A percentile compares a stretch with the other conserved stretches of the same genome.
phyloP scores from a whole-genome alignment of 2,888 invertebrate genomes.

The Pardosa pseudoannulata region DNA sequence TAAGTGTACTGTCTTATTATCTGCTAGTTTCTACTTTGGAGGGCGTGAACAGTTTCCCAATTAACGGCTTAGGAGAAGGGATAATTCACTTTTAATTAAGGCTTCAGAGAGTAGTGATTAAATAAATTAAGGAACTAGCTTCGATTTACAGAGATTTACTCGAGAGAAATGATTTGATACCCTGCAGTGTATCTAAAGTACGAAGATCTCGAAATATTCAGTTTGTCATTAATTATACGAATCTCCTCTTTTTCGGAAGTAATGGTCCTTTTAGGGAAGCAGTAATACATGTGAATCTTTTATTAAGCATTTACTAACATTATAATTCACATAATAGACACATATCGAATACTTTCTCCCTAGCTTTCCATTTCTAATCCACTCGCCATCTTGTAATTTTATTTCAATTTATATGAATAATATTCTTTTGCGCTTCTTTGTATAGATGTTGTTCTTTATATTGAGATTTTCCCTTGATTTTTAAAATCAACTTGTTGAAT shows the following conservation, averaged over 20 bases:
- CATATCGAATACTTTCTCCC: no score
- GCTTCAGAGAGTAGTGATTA: slow-evolving; percentile 40
- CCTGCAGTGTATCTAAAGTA: no score
- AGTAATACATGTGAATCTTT: slow-evolving; percentile 49
- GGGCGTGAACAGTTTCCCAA: slow-evolving; percentile 31
- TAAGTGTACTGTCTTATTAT: slow-evolving; percentile 42
- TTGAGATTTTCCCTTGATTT: no score
- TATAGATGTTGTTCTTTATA: no score
- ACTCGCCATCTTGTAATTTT: no score
- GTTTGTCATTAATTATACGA: slow-evolving; percentile 37
- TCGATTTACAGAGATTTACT: slow-evolving; percentile 47
- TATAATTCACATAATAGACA: no score
- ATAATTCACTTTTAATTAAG: slow-evolving; percentile 50
- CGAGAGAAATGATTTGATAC: no score
- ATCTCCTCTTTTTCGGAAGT: slow-evolving; percentile 26
- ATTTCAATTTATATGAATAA: no score
- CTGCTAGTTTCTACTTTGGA: slow-evolving; percentile 28
- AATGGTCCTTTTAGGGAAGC: slow-evolving; percentile 40
- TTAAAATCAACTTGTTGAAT: no score
- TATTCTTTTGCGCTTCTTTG: no score
- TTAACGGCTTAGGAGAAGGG: slow-evolving; percentile 35
- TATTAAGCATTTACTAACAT: slow-evolving; percentile 33
- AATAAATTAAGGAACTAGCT: slow-evolving; percentile 44
- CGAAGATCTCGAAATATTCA: slow-evolving; percentile 51
- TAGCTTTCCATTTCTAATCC: no score